Conservation (phyloP, 2,888 invertebrate genomes). For the Mechanitis mazaeus region DNA sequence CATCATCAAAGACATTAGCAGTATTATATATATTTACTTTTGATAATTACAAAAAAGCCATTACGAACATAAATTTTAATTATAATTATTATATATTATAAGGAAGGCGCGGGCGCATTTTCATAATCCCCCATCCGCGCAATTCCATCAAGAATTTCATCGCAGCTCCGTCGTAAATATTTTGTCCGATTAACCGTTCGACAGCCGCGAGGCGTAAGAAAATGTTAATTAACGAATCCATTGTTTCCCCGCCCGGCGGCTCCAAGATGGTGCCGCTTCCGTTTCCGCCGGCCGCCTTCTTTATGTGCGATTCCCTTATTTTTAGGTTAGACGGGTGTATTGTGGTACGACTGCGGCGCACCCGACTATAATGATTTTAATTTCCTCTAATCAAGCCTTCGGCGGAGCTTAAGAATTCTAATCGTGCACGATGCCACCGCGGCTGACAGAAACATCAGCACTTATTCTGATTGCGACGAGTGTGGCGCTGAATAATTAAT, state of each 20-base stretch:
- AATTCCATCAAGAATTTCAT: constrained; percentile 67
- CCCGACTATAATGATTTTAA: constrained; percentile 75
- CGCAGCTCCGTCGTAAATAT: constrained; percentile 72
- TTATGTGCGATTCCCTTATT: constrained; percentile 75
- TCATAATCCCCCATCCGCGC: constrained; percentile 38
- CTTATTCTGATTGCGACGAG: constrained; percentile 76
- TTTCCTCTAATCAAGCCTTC: constrained; percentile 77
- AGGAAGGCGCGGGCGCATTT: constrained; percentile 23
- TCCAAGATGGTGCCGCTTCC: constrained; percentile 78
- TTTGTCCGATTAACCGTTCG: constrained; percentile 78
- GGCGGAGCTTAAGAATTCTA: constrained; percentile 76
- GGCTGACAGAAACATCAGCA: constrained; percentile 76
- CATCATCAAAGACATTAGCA: too few relatives aligned
- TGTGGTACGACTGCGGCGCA: constrained; percentile 58
- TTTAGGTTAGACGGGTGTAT: constrained; percentile 67
- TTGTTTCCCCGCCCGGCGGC: constrained; percentile 82
- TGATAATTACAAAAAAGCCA: neutral
- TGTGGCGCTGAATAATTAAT: constrained; percentile 77
- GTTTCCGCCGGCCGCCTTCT: constrained; percentile 73
- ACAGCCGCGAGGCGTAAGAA: constrained; percentile 81
- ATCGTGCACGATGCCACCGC: constrained; percentile 62
- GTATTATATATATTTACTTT: neutral
- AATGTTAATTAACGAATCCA: constrained; percentile 87
- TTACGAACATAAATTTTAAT: neutral
- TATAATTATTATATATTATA: neutral